These are phyloP conservation scores for Betta splendens DNA, from an alignment of 2,797 vertebrate species.

Conservation along the genomic window DNA sequence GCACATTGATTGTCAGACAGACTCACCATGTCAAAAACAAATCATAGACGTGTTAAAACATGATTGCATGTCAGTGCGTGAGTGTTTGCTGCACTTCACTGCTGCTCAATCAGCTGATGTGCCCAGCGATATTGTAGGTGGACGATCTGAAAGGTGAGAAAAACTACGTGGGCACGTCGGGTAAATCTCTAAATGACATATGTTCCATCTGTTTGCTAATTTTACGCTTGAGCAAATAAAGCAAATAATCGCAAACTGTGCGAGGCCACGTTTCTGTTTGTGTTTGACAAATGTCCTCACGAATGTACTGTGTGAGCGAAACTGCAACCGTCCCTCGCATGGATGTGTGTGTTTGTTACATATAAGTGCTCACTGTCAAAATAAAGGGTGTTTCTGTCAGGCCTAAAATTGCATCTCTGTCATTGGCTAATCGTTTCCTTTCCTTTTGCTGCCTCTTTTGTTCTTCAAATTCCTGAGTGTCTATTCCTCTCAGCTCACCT, in stretches of 20 bases:
- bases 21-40: background rate
- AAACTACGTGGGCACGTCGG: slow-evolving; percentile 24
- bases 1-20: too few relatives aligned
- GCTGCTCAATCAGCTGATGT: slow-evolving; percentile 39
- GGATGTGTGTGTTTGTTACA: slow-evolving; percentile 1
- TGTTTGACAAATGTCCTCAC: slow-evolving; percentile 8
- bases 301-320: background rate
- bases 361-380: too few relatives aligned
- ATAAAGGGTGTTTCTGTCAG: background rate
- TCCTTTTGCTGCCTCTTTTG: background rate
- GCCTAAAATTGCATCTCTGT: too few relatives aligned
- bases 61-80: slow-evolving; percentile 34
- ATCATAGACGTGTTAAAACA: slow-evolving; percentile 15
- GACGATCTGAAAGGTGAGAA: slow-evolving; percentile 10
- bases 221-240: slow-evolving; percentile 13
- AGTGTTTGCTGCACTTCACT: slow-evolving; percentile 32
- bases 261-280: background rate
- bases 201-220: slow-evolving; percentile 13
- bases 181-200: slow-evolving; percentile 35
- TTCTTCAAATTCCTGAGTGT: background rate
- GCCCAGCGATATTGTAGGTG: slow-evolving; percentile 21
- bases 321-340: slow-evolving; percentile 2
- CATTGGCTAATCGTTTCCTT: background rate
- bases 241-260: slow-evolving; percentile 16
- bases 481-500: background rate